phyloP scores from a whole-genome alignment of 35 echinoderm and acorn worm genomes.

The Amphiura filiformis region DNA sequence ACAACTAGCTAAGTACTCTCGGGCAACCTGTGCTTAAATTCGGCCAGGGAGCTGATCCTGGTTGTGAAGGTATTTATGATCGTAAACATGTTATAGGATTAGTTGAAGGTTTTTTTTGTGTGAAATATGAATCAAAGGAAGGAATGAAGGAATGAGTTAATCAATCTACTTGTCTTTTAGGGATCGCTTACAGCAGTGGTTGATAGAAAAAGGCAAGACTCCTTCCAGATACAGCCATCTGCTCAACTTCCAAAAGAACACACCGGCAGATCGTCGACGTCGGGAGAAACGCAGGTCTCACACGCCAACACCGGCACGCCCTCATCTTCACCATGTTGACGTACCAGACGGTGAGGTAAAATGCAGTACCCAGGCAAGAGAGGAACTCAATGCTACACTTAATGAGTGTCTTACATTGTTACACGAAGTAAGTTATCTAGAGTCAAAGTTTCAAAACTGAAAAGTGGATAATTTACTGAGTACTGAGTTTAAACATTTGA shows the following conservation, averaged over 20 bases:
- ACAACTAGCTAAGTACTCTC: no score
- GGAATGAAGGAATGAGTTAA: no score
- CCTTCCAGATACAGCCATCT: slow-evolving; percentile 42
- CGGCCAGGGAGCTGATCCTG: no score
- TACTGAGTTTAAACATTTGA: no score
- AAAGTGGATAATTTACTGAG: no score
- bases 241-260: slow-evolving; percentile 33
- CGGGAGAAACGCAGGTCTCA: not conserved
- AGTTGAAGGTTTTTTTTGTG: no score
- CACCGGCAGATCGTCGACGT: slow-evolving; percentile 2
- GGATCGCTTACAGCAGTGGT: slow-evolving; percentile 31
- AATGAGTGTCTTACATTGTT: slow-evolving; percentile 41
- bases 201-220: slow-evolving; percentile 39
- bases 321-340: not conserved
- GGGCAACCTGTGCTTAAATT: no score
- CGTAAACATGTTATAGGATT: no score
- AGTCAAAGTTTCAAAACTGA: no score
- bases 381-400: slow-evolving; percentile 14
- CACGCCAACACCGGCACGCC: slow-evolving; percentile 9
- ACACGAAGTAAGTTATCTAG: slow-evolving; percentile 35
- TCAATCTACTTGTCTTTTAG: no score
- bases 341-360: not conserved
- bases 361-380: not conserved
- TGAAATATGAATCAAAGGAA: no score
- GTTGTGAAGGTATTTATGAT: no score